Conservation (phyloP, 2,113 vertebrate species). For the human region DNA sequence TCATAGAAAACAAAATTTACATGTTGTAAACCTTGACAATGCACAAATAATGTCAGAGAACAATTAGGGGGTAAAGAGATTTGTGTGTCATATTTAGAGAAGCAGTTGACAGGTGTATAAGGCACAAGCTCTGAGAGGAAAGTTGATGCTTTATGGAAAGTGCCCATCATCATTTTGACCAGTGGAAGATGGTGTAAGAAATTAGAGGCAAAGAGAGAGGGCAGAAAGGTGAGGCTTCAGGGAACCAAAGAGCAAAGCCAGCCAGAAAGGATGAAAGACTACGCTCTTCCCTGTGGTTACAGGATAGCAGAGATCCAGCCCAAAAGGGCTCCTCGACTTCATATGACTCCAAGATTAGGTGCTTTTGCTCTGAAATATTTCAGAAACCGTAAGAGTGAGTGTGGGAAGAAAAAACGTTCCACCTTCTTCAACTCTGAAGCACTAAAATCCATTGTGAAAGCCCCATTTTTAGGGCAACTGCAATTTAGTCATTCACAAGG, state of each 20-base stretch:
- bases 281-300: not conserved
- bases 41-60: not conserved
- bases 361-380: not conserved
- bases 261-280: not conserved
- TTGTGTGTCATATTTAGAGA: not conserved
- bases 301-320: not conserved
- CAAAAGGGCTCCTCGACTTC: not conserved
- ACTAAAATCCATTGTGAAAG: not conserved
- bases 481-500: not conserved
- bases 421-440: not conserved
- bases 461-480: not conserved
- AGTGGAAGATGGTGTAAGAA: not conserved
- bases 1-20: not conserved
- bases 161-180: not conserved
- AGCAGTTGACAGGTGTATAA: not conserved
- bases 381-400: not conserved
- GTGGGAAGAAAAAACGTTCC: not conserved
- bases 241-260: not conserved
- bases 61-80: not conserved
- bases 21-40: not conserved
- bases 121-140: not conserved
- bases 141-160: not conserved
- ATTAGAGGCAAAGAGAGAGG: not conserved
- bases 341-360: not conserved
- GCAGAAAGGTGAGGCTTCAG: not conserved